Conservation (phyloP, 2,888 invertebrate species). For the Ectobius pallidus region DNA sequence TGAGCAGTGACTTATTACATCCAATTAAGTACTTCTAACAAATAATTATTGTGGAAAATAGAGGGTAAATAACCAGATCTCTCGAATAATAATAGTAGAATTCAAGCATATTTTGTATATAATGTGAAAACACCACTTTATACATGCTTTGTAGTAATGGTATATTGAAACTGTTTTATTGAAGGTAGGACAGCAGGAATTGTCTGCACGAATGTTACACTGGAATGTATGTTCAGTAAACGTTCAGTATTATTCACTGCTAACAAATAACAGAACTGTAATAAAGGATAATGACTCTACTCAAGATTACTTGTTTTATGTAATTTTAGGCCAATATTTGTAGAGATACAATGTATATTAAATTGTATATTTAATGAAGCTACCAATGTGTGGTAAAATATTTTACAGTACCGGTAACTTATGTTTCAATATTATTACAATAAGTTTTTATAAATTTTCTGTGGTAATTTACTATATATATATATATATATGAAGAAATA, state of each 20-base stretch:
- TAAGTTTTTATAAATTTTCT: slow-evolving; percentile 26
- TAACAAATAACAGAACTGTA: neutral
- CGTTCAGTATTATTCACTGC: neutral
- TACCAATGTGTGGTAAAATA: slow-evolving; percentile 9
- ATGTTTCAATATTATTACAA: slow-evolving; percentile 18
- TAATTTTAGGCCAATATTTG: neutral
- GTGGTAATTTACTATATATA: slow-evolving; percentile 16
- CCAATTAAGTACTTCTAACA: neutral
- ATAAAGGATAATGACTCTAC: neutral
- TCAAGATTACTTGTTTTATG: neutral
- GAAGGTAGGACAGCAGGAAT: too few relatives aligned
- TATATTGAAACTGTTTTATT: too few relatives aligned
- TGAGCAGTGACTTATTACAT: neutral
- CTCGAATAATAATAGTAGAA: neutral
- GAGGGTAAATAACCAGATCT: neutral
- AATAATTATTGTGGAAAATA: neutral
- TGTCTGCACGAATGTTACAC: neutral
- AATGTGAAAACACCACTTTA: slow-evolving; percentile 7
- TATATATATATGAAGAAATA: neutral
- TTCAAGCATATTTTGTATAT: slow-evolving; percentile 5
- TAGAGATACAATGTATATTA: slow-evolving; percentile 4
- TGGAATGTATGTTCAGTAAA: neutral
- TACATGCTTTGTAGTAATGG: neutral
- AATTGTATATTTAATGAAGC: neutral
- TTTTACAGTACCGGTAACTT: neutral